A percentile compares a stretch with the other conserved stretches of the same genome.
These are phyloP conservation scores for Micromys minutus DNA, from an alignment of 2,113 vertebrate genomes.

Conservation along the genomic window DNA sequence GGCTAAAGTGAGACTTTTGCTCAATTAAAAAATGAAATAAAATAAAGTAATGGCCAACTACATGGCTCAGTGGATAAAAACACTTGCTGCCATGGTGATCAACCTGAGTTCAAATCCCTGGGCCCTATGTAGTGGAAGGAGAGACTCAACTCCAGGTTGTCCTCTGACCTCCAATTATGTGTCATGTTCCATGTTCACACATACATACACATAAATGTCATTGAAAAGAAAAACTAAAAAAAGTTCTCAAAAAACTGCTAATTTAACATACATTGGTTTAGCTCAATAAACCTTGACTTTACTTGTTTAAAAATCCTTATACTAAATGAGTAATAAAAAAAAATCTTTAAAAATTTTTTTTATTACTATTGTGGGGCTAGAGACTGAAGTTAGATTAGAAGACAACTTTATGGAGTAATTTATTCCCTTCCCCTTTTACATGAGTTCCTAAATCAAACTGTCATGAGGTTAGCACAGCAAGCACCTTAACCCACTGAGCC, in stretches of 20 bases:
- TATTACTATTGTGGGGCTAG: not conserved
- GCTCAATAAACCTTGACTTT: conserved; percentile 19
- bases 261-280: conserved; percentile 24
- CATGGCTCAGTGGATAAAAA: not conserved
- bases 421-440: not conserved
- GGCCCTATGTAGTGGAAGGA: no score
- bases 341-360: not conserved
- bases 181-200: not conserved
- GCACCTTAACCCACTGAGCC: not conserved
- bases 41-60: not conserved
- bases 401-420: not conserved
- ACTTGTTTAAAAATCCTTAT: not conserved
- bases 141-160: not conserved
- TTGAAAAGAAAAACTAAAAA: not conserved
- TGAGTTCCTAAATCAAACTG: not conserved
- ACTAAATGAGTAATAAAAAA: conserved; percentile 38
- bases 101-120: not conserved
- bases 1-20: not conserved
- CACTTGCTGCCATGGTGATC: not conserved
- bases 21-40: not conserved
- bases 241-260: not conserved
- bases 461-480: not conserved
- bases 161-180: not conserved
- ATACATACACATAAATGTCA: not conserved
- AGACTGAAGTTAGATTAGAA: not conserved